Evolutionary conservation across 2,797 vertebrate genomes (phyloP), one percentile per base, ranked within the genome.

Genomic region (Pseudocheirus occidentalis): DNA sequence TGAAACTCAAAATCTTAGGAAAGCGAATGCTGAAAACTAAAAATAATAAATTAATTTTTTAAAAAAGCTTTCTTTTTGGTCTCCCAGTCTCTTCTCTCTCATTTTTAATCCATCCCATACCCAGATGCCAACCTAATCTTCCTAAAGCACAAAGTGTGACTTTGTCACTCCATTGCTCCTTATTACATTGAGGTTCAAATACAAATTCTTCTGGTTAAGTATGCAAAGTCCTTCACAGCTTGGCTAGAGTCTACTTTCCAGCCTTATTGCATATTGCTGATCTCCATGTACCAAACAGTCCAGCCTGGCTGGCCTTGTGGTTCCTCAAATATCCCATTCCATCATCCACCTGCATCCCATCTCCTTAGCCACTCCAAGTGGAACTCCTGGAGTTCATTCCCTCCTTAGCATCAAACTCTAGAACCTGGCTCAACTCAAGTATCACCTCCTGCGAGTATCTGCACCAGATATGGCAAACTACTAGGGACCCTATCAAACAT

Each of bases 331-430:
- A 7, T n/a, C 3, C 62, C 34, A 4, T 62, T 62, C 59, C 59
- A 34, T 62, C 10, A 62, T 13, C 66, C 0, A 14, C 12, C 40
- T 59, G 52, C 10, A 89, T 40, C 28, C 46, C 54, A 91, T 94
- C 93, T 73, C 7, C 14, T 66, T 5, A 93, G 59, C 16, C 9
- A 9, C 34, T 40, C 29, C 62, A 5, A 50, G n/a, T 40, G 28
- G n/a, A n/a, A n/a, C n/a, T n/a, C 81, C 87, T 66, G 55, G 62
- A 73, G 93, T 24, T 27, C 9, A 59, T 2, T 50, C 62, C 40
- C 52, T 21, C 54, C 89, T 90, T 73, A 62, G 55, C n/a, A 89
- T 55, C 90, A 66, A 93, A 96, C 92, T 55, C 16, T 92, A 52
- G 52, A 52, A 52, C 52, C 52, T 52, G 18, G 13, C 4, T 53